phyloP scores from a whole-genome alignment of 92 coral and sea anemone genomes.

The Phenganax marumi region DNA sequence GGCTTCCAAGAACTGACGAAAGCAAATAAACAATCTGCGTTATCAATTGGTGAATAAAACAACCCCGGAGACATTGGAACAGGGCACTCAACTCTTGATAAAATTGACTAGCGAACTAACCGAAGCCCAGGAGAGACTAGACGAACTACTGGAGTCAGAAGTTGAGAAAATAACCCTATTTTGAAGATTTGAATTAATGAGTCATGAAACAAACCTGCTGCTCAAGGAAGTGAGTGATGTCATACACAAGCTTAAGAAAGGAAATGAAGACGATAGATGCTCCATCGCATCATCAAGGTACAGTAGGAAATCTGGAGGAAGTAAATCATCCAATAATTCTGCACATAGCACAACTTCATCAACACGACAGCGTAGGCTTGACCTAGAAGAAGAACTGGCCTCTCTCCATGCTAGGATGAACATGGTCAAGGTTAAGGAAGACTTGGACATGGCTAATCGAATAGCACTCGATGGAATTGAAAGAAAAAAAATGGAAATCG shows the following conservation, averaged over 20 bases:
- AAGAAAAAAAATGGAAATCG: background rate
- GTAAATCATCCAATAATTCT: background rate
- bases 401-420: background rate
- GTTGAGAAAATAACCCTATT: background rate
- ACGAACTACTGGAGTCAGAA: background rate
- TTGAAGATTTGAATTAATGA: background rate
- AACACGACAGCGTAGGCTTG: conserved; percentile 25
- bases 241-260: background rate
- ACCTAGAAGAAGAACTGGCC: conserved; percentile 13
- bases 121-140: background rate
- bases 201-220: background rate
- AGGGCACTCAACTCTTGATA: background rate
- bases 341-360: background rate
- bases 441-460: conserved; percentile 8
- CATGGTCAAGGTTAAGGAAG: conserved; percentile 12
- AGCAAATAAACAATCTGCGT: background rate
- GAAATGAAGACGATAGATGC: background rate
- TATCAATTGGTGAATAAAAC: background rate
- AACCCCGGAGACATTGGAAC: background rate
- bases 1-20: background rate
- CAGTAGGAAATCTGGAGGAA: background rate
- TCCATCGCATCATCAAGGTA: background rate
- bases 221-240: background rate
- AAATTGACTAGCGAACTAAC: background rate
- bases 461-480: background rate